Evolutionary conservation across 2,888 invertebrate genomes (phyloP).

Genomic region (Acanthacorydalis orientalis): DNA sequence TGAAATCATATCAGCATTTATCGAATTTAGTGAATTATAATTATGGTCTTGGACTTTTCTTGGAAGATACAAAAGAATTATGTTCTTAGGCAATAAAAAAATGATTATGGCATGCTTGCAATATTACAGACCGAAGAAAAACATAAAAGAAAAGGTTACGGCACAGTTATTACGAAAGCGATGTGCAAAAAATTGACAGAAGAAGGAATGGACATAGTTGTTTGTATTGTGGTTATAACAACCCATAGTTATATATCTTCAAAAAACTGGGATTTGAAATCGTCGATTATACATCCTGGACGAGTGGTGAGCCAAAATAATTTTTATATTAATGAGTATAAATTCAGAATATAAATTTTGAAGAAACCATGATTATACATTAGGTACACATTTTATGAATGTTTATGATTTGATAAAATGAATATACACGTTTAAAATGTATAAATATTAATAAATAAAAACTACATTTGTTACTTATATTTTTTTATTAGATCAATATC

Average conservation of each 20-base stretch:
- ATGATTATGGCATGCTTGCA: slow-evolving; percentile 14
- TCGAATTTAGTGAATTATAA: slow-evolving; percentile 12
- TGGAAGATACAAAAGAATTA: slow-evolving; percentile 12
- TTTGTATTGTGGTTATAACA: slow-evolving; percentile 14
- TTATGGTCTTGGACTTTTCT: slow-evolving; percentile 14
- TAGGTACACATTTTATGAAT: no score
- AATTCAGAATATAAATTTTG: no score
- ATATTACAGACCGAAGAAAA: slow-evolving; percentile 15
- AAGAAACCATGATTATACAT: no score
- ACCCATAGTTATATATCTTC: slow-evolving; percentile 13
- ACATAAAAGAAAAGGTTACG: slow-evolving; percentile 16
- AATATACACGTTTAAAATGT: no score
- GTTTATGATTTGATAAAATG: no score
- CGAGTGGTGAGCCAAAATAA: background rate
- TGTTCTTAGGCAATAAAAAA: slow-evolving; percentile 16
- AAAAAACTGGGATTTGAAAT: slow-evolving; percentile 7
- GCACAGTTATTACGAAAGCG: slow-evolving; percentile 13
- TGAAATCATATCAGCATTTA: slow-evolving; percentile 12
- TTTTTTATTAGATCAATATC: no score
- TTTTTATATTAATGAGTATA: no score
- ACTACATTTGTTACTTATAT: no score
- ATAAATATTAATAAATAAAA: no score
- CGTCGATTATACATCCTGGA: slow-evolving; percentile 2
- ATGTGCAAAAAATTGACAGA: slow-evolving; percentile 13
- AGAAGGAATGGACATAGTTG: slow-evolving; percentile 10